Base-by-base conservation (phyloP, 2,888 invertebrate species). In the Pristionchus mayeri region DNA sequence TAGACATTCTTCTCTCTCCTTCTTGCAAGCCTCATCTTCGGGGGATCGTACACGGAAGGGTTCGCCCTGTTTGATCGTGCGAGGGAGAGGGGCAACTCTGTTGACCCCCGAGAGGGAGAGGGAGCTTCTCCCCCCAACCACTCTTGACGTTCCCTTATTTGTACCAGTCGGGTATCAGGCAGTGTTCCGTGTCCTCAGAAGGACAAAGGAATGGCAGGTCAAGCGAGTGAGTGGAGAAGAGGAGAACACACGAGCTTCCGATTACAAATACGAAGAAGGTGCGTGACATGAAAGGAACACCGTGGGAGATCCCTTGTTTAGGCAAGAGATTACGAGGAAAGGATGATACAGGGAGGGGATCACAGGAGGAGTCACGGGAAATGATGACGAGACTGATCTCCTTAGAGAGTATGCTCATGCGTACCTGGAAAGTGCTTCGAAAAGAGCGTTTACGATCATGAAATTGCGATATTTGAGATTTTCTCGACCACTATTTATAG, bases 111-210 rank as follows among this genome's bases (percentile, higher is more conserved):
- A 13, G 44, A 13, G 44, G 44, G 44, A 13, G 44, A 24, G 54
- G 71, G 40, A 40, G 71, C 71, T 71, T 71, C 71, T 44, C 37
- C 71, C 24, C 24, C 40, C 71, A 40, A 37, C 40, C 71, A 40
- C 71, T 71, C 71, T 71, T 44, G 71, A 71, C 71, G 67, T 67
- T 60, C 37, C 71, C 71, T 71, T 71, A 71, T 71, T 71, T 71
- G 71, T 71, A 71, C 71, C 71, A 71, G 71, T 71, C 71, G 71
- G 71, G 40, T 34, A 67, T 24, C 40, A 71, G 40, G 71, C 37
- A 71, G 40, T 71, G 71, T 71, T 71, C 71, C 71, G 71, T 71
- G 71, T 71, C 71, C 71, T 71, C 40, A 71, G 71, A 44, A 21
- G 44, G 40, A 71, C 37, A 71, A 44, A 71, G 71, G 71, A 71